phyloP scores from a whole-genome alignment of 2,113 vertebrate species.

The Ophiodon elongatus region DNA sequence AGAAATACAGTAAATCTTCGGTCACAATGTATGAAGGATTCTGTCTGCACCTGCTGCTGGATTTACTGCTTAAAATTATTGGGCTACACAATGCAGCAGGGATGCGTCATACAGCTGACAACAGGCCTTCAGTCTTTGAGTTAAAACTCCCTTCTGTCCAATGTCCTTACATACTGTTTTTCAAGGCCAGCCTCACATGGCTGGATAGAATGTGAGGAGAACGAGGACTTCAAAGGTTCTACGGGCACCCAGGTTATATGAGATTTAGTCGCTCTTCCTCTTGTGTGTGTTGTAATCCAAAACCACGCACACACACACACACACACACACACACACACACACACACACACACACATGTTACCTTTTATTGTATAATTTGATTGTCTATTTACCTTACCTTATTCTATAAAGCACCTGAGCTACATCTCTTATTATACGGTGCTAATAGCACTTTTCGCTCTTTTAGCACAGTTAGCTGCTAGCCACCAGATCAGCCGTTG shows the following conservation, averaged over 20 bases:
- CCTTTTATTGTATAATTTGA: too few relatives aligned
- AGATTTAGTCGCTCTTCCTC: neutral
- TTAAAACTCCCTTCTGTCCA: constrained; percentile 1
- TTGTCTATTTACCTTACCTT: too few relatives aligned
- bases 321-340: too few relatives aligned
- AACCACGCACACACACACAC: too few relatives aligned
- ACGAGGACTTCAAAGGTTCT: constrained; percentile 25
- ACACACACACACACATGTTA: too few relatives aligned
- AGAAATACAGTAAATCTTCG: neutral
- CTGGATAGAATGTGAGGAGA: neutral
- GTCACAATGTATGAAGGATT: neutral
- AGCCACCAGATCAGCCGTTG: too few relatives aligned
- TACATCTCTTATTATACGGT: too few relatives aligned
- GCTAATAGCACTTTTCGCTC: too few relatives aligned
- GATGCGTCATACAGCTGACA: neutral
- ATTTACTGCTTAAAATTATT: constrained; percentile 37
- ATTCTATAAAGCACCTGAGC: too few relatives aligned
- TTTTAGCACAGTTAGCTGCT: too few relatives aligned
- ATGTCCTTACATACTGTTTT: neutral
- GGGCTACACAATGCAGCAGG: neutral
- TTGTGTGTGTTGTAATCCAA: too few relatives aligned
- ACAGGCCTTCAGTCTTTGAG: constrained; percentile 2
- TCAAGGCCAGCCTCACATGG: constrained; percentile 29
- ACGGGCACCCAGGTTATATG: neutral
- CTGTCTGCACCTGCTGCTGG: neutral